Evolutionary conservation across 2,888 invertebrate genomes (phyloP), one percentile per base, ranked within the genome.

Genomic region (Leptinotarsa tumamoca): DNA sequence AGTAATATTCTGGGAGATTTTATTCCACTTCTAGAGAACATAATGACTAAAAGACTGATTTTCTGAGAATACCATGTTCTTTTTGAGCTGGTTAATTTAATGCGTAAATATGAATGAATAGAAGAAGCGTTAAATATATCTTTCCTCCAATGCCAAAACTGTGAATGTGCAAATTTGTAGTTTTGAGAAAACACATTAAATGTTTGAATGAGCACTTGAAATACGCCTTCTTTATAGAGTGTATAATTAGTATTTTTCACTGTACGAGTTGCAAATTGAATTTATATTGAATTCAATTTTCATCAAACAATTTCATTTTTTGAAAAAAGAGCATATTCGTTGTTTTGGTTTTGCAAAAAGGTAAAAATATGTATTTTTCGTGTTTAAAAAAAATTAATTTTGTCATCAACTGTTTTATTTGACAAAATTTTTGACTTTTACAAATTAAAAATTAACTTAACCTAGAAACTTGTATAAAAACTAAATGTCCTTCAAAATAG

Each of bases 311-410:
- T 17, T 15, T 67, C 2, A 15, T 18, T 43, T 49, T 49, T 67
- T 51, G 51, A 49, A 17, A 67, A 50, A 67, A 67, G 17, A 67
- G 67, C 49, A 67, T 51, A 67, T 50, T 67, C 50, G 43, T 67
- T 67, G 13, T 67, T 67, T 67, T 67, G 67, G 51, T 43, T 67
- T 67, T 67, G 67, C 49, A 67, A 67, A 67, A 49, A 67, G 17
- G 67, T 67, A 18, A 50, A 67, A 67, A 67, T 67, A 43, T 51
- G 17, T 49, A 7, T 67, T 49, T 67, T 49, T 67, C 7, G n/a
- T 10, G 67, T 50, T 67, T 7, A 67, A 67, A 67, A 67, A 43
- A 67, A 67, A 17, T 17, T 17, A 4, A 14, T 51, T 51, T 17
- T 4, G 17, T 17, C 4, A 67, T 17, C 4, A 67, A 67, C 33